These are phyloP conservation scores for Telenomus remus DNA, from an alignment of 1,140 invertebrate species.

Conservation along the genomic window DNA sequence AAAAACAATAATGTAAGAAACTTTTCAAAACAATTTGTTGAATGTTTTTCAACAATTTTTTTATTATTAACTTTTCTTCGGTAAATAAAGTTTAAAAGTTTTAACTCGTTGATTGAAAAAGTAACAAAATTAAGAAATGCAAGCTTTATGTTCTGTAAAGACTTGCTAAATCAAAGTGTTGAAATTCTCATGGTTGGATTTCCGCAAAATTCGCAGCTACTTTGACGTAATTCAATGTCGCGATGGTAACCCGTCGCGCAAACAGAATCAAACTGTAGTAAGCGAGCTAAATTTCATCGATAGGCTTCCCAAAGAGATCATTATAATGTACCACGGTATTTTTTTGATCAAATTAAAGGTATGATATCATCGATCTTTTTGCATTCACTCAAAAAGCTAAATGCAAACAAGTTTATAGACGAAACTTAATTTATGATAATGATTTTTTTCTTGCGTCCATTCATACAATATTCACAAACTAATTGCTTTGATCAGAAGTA, in stretches of 20 bases:
- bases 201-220: constrained; percentile 30
- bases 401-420: constrained; percentile 5
- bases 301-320: too few relatives aligned
- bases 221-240: constrained; percentile 52
- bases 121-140: constrained; percentile 7
- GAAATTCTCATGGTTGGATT: constrained; percentile 37
- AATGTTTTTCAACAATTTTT: too few relatives aligned
- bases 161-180: constrained; percentile 2
- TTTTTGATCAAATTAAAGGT: constrained; percentile 7
- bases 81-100: too few relatives aligned
- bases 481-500: constrained; percentile 37
- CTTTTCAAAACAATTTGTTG: too few relatives aligned
- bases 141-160: constrained; percentile 24
- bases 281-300: background rate
- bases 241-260: constrained; percentile 48
- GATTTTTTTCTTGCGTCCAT: constrained; percentile 19
- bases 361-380: constrained; percentile 26
- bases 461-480: constrained; percentile 30
- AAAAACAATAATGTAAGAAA: too few relatives aligned
- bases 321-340: background rate
- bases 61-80: too few relatives aligned
- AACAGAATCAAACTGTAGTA: constrained; percentile 50
- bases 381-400: background rate
- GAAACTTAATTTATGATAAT: constrained; percentile 34
- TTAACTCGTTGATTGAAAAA: too few relatives aligned